phyloP scores from a whole-genome alignment of 2,113 vertebrate species.

The Entomyzon cyanotis region DNA sequence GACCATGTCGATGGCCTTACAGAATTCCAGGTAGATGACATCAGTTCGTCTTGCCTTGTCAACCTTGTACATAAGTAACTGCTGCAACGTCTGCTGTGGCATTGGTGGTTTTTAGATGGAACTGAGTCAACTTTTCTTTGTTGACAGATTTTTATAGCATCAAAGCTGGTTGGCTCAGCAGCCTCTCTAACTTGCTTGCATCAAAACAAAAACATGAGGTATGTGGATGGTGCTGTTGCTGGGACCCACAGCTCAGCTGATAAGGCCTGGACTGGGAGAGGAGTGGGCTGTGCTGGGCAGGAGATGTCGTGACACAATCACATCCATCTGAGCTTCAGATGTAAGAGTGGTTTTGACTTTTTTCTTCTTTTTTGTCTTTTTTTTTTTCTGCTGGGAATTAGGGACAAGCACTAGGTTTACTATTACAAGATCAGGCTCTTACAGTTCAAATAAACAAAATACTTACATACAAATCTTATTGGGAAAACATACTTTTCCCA shows the following conservation, averaged over 20 bases:
- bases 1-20: rapidly evolving
- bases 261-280: not conserved
- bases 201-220: not conserved
- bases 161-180: not conserved
- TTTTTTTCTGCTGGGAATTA: not conserved
- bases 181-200: not conserved
- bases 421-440: not conserved
- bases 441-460: not conserved
- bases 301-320: not conserved
- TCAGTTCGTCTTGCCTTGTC: not conserved
- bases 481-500: not conserved
- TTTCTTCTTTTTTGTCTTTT: not conserved
- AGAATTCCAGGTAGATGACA: not conserved
- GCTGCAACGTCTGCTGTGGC: not conserved
- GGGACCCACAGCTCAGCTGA: not conserved
- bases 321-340: not conserved
- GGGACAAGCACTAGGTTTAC: not conserved
- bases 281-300: rapidly evolving
- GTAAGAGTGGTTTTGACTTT: not conserved
- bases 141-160: not conserved
- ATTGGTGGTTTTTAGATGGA: not conserved
- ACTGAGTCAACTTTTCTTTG: not conserved
- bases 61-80: not conserved
- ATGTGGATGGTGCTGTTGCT: not conserved
- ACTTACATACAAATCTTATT: not conserved